Evolutionary conservation across 2,888 invertebrate genomes (phyloP), one percentile per base, ranked within the genome.

Genomic region (Hipparchia sbordonii): DNA sequence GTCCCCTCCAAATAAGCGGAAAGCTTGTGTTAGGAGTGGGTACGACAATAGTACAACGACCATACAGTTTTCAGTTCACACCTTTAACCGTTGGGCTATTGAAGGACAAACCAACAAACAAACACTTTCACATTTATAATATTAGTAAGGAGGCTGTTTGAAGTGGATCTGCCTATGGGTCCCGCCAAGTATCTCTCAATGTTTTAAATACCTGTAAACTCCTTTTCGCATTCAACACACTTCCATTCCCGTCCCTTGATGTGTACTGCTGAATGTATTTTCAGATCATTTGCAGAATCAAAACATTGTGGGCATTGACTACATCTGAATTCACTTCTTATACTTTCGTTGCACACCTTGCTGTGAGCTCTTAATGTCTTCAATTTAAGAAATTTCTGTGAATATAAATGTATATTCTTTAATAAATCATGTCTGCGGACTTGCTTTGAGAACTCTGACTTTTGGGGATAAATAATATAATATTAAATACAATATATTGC

Each of bases 211-310:
- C 95, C 87, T 72, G 84, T 84, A 82, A 93, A 95, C 71, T 89
- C 86, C 79, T 95, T 95, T 7, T 86, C 77, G 76, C 95, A 95
- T 76, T 88, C 83, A 54, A 84, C 86, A 79, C 95, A 95, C 59
- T 83, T 85, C 86, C 88, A 91, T 39, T 79, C 79, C 0, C 84
- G 86, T 5, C 85, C 87, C 52, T 84, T 82, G 0, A 77, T 76
- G 79, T 95, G 95, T 69, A 95, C 79, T 0, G 93, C 88, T 0
- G 84, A 80, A 79, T 95, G 95, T 59, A 95, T 82, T 48, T 85
- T 78, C 33, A 95, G 84, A 79, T 95, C 95, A 60, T 88, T 85
- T 75, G 92, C 89, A 0, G 90, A 88, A n/a, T 79, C 82, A 78
- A 95, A 95, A 1, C 85, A 83, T 12, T 91, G 86, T 9, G 89